Conservation (phyloP, 2,888 invertebrate species). For the Caenorhabditis sp. region DNA sequence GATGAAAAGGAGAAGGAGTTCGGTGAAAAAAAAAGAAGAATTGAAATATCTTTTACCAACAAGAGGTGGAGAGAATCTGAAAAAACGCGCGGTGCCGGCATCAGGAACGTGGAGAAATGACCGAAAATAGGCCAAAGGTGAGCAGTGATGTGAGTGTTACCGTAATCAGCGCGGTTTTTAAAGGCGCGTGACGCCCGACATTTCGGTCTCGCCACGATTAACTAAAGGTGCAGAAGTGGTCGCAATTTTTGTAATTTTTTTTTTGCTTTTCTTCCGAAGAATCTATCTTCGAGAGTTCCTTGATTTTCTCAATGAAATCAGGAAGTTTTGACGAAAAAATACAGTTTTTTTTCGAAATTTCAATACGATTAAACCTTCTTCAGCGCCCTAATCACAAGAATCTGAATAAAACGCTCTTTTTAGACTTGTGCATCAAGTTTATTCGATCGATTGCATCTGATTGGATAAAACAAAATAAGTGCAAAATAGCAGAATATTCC, state of each 20-base stretch:
- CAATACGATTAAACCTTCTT: no score
- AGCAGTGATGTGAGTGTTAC: no score
- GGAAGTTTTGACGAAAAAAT: neutral
- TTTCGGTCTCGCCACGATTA: slow-evolving; percentile 18
- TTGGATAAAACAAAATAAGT: no score
- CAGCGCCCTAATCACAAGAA: no score
- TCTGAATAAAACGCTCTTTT: no score
- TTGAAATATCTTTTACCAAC: no score
- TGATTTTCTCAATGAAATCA: neutral
- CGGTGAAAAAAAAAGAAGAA: no score
- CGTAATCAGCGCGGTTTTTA: slow-evolving; percentile 2
- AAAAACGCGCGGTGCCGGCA: neutral
- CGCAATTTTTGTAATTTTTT: slow-evolving; percentile 26
- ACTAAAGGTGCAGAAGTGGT: slow-evolving; percentile 23
- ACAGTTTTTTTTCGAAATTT: neutral
- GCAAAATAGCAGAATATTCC: no score
- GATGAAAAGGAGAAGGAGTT: no score
- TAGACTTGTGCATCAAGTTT: no score
- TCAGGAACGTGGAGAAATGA: neutral
- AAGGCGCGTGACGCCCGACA: neutral
- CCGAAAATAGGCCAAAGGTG: slow-evolving; percentile 24
- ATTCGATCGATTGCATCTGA: no score
- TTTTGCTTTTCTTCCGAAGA: neutral
- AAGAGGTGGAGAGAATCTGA: no score
- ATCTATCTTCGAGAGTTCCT: neutral